These are phyloP conservation scores for Eidolon helvum DNA, from an alignment of 2,113 vertebrate genomes.

Conservation along the genomic window DNA sequence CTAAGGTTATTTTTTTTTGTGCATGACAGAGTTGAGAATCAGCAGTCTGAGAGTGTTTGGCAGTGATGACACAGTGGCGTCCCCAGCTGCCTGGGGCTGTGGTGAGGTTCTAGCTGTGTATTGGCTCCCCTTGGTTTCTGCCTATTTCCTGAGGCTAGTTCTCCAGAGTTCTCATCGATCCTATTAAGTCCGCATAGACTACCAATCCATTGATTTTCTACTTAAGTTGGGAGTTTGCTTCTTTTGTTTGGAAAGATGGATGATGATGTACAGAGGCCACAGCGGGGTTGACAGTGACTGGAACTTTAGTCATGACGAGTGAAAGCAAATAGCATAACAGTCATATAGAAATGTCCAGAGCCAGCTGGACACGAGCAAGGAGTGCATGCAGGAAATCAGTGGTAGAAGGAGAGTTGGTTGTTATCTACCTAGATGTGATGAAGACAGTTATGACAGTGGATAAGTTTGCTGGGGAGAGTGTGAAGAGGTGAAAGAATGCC, in stretches of 20 bases:
- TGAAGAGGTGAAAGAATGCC: neutral
- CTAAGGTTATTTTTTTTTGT: neutral
- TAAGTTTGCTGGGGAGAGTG: neutral
- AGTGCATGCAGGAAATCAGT: neutral
- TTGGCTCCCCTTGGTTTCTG: neutral
- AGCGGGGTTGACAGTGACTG: neutral
- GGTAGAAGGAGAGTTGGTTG: neutral
- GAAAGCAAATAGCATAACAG: neutral
- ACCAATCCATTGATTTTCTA: slow-evolving; percentile 19
- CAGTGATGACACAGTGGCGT: neutral
- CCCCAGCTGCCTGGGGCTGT: neutral
- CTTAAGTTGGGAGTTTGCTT: neutral
- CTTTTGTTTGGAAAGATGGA: slow-evolving; percentile 39
- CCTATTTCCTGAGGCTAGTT: neutral
- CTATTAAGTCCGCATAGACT: neutral
- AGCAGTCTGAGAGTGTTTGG: neutral
- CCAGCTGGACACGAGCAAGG: neutral
- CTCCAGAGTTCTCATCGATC: neutral
- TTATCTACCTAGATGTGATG: neutral
- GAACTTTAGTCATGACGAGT: neutral
- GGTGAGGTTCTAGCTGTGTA: neutral
- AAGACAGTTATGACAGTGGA: neutral
- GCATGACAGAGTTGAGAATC: neutral
- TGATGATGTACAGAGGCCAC: neutral
- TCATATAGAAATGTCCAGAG: neutral